phyloP scores from a whole-genome alignment of 1,140 invertebrate species.

The Panagrolaimus sp. region DNA sequence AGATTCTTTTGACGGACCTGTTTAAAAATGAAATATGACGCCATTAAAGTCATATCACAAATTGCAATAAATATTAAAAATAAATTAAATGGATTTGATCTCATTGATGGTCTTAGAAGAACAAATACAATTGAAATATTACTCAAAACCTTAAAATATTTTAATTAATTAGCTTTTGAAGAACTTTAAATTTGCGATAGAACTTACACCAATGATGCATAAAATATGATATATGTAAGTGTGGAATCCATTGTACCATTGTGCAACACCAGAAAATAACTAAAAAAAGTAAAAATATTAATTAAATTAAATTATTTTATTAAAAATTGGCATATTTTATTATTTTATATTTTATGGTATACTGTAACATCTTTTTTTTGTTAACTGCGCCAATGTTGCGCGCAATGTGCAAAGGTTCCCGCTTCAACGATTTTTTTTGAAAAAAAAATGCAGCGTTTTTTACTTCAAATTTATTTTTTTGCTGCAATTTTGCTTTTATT shows the following conservation, averaged over 20 bases:
- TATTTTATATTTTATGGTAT: too few relatives aligned
- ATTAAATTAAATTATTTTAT: too few relatives aligned
- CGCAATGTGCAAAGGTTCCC: too few relatives aligned
- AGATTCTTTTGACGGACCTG: constrained; percentile 42
- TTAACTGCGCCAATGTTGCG: too few relatives aligned
- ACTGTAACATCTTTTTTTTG: too few relatives aligned
- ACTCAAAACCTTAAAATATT: constrained; percentile 48
- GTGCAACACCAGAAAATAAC: background rate
- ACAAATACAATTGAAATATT: constrained; percentile 56
- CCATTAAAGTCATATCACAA: constrained; percentile 56
- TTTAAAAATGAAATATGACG: constrained; percentile 56
- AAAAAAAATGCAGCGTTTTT: too few relatives aligned
- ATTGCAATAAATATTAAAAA: constrained; percentile 57
- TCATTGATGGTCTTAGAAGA: constrained; percentile 53
- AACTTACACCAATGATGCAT: background rate
- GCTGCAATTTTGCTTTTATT: too few relatives aligned
- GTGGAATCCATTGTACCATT: background rate
- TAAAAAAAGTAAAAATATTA: background rate
- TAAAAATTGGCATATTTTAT: too few relatives aligned
- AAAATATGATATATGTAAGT: constrained; percentile 5
- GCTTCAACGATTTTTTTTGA: too few relatives aligned
- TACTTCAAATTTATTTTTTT: too few relatives aligned
- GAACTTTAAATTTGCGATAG: too few relatives aligned
- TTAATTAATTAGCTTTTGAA: background rate
- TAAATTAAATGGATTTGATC: constrained; percentile 58